Base-by-base conservation (phyloP, 2,797 vertebrate species). In the Crenichthys baileyi region DNA sequence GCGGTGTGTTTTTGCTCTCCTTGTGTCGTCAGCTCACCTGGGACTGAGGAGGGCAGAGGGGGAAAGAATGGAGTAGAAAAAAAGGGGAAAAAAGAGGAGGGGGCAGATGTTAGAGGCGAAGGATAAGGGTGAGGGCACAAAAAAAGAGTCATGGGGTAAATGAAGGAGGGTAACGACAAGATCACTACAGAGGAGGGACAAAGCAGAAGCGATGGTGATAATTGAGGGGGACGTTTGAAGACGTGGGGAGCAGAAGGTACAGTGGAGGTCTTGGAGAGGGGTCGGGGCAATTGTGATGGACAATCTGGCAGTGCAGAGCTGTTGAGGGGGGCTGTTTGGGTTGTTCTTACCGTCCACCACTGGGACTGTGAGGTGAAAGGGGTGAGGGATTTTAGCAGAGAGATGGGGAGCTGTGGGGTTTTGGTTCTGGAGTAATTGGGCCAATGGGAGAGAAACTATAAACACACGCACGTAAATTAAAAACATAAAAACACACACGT, bases 21-120 rank as follows among this genome's bases (percentile, higher is more conserved):
- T 95, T 92, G 94, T 95, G 93, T 95, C 93, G 90, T 94, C 94
- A 95, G 94, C 94, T 95, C 95, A 95, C 95, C 94, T 95, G 95
- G 94, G 95, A 94, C 86, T 76, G 84, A 89, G 91, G 88, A 91
- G 91, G 93, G 90, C 91, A 88, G 86, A 82, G 78, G 90, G 89
- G 26, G 83, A 78, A 65, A 76, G 80, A 75, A 70, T 79, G 76
- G 78, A 75, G 84, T 81, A 41, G 78, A 73, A 67, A 24, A 65
- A 80, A 65, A 12, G 31, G 36, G 61, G 39, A n/a, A 22, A 73
- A 39, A 55, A 36, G 51, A 55, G 53, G 70, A 20, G 65, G 84
- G 78, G 61, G 79, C 67, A 31, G 77, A 29, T 41, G 65, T 56
- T 24, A 67, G 73, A 77, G 75, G 76, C 73, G 11, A 72, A 67